A percentile compares a stretch with the other conserved stretches of the same genome.
phyloP scores from a whole-genome alignment of 2,113 vertebrate species.

The Falco punctatus region DNA sequence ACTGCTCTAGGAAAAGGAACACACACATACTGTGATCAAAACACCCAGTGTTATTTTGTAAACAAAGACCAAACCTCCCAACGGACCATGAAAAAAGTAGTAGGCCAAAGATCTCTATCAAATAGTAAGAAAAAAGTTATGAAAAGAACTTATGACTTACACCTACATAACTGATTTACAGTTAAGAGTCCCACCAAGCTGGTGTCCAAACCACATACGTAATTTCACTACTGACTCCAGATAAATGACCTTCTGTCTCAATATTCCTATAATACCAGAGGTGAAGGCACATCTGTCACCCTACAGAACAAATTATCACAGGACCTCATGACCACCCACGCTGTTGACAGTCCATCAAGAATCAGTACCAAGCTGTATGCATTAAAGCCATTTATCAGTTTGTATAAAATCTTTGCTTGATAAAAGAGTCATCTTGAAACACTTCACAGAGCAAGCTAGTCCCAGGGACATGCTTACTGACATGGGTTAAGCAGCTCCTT shows the following conservation, averaged over 20 bases:
- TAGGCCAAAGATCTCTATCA: neutral
- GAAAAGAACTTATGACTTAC: neutral
- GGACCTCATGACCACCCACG: neutral
- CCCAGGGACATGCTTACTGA: neutral
- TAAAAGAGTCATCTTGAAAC: neutral
- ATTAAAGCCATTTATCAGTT: neutral
- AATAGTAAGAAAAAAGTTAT: neutral
- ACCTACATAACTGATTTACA: neutral
- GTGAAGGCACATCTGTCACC: neutral
- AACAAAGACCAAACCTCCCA: neutral
- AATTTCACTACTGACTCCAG: neutral
- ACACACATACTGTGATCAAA: neutral
- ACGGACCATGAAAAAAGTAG: neutral
- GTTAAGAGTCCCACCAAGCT: neutral
- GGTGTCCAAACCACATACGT: neutral
- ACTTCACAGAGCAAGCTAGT: neutral
- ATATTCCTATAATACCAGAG: neutral
- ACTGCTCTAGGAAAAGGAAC: neutral
- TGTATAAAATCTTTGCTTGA: neutral
- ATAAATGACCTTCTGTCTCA: neutral
- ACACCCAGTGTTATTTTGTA: neutral
- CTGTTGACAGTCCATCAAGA: rapidly evolving
- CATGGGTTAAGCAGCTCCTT: neutral
- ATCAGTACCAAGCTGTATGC: neutral
- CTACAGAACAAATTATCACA: neutral